Conservation (phyloP, 2,797 vertebrate genomes). For the Gambelia wislizenii region DNA sequence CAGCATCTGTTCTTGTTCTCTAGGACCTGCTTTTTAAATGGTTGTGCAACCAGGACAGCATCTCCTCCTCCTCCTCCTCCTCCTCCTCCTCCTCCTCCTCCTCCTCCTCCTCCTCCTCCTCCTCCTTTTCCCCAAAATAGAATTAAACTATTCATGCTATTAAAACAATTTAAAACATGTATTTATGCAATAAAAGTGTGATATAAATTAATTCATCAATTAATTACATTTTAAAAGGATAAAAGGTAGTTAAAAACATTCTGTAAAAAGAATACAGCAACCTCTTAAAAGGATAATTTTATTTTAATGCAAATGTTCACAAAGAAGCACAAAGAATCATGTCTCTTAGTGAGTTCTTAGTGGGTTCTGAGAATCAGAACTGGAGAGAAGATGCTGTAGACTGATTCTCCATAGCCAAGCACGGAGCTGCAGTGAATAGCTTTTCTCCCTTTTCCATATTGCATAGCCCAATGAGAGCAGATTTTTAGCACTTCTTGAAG, state of each 20-base stretch:
- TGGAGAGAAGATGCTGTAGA: slow-evolving; percentile 42
- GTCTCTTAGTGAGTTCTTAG: slow-evolving; percentile 9
- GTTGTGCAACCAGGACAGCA: slow-evolving; percentile 57
- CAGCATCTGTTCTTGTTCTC: slow-evolving; percentile 47
- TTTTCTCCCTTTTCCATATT: slow-evolving; percentile 49
- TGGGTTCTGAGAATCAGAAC: slow-evolving; percentile 51
- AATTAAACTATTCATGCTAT: too few relatives aligned
- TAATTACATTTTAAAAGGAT: too few relatives aligned
- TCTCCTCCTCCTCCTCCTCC: slow-evolving; percentile 55
- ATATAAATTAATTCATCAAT: too few relatives aligned
- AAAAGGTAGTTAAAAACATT: too few relatives aligned
- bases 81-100: too few relatives aligned
- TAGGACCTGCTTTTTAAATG: slow-evolving; percentile 65
- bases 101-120: too few relatives aligned
- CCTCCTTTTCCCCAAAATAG: too few relatives aligned
- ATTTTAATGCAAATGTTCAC: slow-evolving; percentile 30
- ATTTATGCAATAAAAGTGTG: too few relatives aligned
- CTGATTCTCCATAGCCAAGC: slow-evolving; percentile 58
- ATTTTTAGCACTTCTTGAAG: slow-evolving; percentile 64
- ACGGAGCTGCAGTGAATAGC: slow-evolving; percentile 45
- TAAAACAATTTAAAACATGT: too few relatives aligned
- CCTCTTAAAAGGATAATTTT: slow-evolving; percentile 15
- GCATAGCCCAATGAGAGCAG: slow-evolving; percentile 6
- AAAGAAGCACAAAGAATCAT: slow-evolving; percentile 40
- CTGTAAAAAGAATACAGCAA: too few relatives aligned